Conservation (phyloP, 1,140 invertebrate genomes). For the Laodelphax striatellus region DNA sequence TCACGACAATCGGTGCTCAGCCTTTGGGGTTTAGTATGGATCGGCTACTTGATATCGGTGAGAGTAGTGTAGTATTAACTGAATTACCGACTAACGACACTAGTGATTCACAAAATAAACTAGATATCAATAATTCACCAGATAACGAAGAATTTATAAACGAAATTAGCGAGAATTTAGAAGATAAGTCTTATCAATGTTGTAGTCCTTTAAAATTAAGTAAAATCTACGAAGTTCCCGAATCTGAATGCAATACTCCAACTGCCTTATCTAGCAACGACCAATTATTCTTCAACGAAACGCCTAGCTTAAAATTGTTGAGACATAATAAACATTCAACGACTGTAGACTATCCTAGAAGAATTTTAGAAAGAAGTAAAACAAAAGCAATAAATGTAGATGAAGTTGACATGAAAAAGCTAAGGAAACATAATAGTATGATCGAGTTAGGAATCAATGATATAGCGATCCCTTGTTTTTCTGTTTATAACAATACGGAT, state of each 20-base stretch:
- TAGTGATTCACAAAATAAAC: not conserved
- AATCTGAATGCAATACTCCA: not conserved
- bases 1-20: constrained; percentile 18
- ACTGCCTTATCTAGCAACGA: not conserved
- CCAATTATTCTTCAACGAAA: too few species aligned
- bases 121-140: not conserved
- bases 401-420: constrained; percentile 21
- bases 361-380: constrained; percentile 10
- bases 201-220: not conserved
- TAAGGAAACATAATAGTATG: constrained; percentile 19
- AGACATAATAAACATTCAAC: too few species aligned
- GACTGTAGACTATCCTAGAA: not conserved
- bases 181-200: not conserved
- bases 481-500: not conserved
- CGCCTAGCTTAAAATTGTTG: too few species aligned
- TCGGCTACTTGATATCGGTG: constrained; percentile 20
- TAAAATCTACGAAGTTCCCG: not conserved
- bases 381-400: constrained; percentile 23
- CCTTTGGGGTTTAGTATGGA: constrained; percentile 25
- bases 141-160: constrained; percentile 1
- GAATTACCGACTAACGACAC: constrained; percentile 7
- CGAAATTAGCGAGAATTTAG: not conserved
- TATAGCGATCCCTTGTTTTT: not conserved
- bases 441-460: constrained; percentile 16
- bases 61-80: constrained; percentile 13